Conservation (phyloP, 2,797 vertebrate species). For the Holocentrus rufus region DNA sequence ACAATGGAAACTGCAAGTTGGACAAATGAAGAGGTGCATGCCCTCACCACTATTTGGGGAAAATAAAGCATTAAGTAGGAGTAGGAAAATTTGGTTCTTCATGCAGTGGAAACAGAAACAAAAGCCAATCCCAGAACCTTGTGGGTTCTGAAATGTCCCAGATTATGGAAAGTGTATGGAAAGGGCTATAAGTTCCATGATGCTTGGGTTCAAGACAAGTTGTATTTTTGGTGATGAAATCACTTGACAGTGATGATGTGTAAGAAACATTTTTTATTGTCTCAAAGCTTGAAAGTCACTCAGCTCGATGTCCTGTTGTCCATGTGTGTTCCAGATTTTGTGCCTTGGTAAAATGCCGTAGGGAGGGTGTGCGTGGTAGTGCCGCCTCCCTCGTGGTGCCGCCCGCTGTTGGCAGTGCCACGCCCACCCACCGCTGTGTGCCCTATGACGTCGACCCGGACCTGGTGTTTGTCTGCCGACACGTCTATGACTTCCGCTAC, state of each 20-base stretch:
- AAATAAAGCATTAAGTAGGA: no score
- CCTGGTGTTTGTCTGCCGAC: constrained; percentile 97
- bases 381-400: constrained; percentile 87
- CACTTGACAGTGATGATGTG: no score
- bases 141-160: no score
- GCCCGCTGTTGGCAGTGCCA: constrained; percentile 88
- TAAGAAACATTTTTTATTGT: not conserved
- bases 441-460: constrained; percentile 93
- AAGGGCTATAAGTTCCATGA: no score
- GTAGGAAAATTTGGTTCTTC: no score
- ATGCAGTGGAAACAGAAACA: no score
- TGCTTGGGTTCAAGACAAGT: not conserved
- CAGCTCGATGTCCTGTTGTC: constrained; percentile 8
- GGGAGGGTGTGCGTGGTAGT: constrained; percentile 89
- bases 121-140: no score
- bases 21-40: no score
- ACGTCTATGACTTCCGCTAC: constrained; percentile 98
- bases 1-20: no score
- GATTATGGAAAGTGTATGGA: no score
- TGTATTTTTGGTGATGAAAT: constrained; percentile 3
- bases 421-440: constrained; percentile 94
- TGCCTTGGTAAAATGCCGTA: constrained; percentile 97
- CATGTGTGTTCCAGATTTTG: constrained; percentile 89
- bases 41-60: no score
- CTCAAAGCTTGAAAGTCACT: not conserved